Evolutionary conservation across 2,113 vertebrate species (phyloP), one percentile per base, ranked within the genome.

Genomic region (Corapipo altera): DNA sequence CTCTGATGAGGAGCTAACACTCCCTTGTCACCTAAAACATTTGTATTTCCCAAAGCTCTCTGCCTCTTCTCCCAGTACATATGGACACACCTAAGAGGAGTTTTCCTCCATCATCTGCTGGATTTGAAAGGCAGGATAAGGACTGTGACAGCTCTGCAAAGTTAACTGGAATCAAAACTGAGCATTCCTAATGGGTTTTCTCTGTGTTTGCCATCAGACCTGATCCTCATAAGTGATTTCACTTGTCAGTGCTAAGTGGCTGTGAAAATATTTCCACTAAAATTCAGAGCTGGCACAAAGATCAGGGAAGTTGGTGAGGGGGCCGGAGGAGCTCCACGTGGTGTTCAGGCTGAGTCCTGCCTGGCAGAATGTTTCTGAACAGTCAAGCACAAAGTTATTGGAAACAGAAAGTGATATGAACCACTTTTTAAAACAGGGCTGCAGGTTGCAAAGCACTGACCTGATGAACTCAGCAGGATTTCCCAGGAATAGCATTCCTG

Each of bases 111-210:
- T 0, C 3, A 8, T 72, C 72, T 93, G 1, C 52, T 93, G 86
- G 39, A 28, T 32, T 84, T 91, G 49, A 83, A 94, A 91, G 69
- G n/a, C 32, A 49, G 69, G 69, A 18, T 73, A 28, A 86, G 41
- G 46, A 58, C 30, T 43, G 41, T 65, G 79, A 39, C 69, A 92
- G 32, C 65, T 70, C 46, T 86, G 46, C 37, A 55, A 66, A 95
- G 32, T 81, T 74, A 66, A 44, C 2, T 0, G 43, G 66, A 85
- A 44, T 88, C 69, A 88, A 80, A 85, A 6, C 44, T 11, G 43
- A 87, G 27, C 70, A 37, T 65, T 91, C 65, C 91, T 78, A 75
- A 71, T 64, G 62, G 39, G 8, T 87, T 93, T 94, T 78, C 49
- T 59, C 71, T 59, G 43, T 82, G 74, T 80, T 89, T 57, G 13